These are phyloP conservation scores for Dolomedes plantarius DNA, from an alignment of 2,888 invertebrate species.

Conservation along the genomic window DNA sequence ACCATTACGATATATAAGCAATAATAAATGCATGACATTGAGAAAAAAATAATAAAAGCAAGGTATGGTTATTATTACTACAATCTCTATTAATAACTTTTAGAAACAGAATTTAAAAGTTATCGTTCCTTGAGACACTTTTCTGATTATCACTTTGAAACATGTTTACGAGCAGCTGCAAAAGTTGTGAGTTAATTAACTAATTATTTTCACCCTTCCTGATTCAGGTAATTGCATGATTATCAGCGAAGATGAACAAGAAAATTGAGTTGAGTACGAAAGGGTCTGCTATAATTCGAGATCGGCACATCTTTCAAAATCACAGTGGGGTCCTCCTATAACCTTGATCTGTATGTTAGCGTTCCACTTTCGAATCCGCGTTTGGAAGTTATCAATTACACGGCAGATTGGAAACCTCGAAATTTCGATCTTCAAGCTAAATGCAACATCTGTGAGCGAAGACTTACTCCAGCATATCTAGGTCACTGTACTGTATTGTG, in stretches of 20 bases:
- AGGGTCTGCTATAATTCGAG: not conserved
- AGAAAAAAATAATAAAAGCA: too few relatives aligned
- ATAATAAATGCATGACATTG: too few relatives aligned
- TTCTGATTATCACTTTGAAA: too few relatives aligned
- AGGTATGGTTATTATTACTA: too few relatives aligned
- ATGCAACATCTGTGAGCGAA: not conserved
- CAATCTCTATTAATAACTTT: too few relatives aligned
- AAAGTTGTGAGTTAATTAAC: not conserved
- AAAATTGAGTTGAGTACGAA: not conserved
- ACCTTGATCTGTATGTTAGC: constrained; percentile 12
- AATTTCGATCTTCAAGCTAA: not conserved
- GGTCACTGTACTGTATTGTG: not conserved
- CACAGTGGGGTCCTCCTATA: constrained; percentile 11
- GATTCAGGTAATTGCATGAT: not conserved
- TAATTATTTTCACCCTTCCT: not conserved
- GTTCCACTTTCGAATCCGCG: constrained; percentile 19
- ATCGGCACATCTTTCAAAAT: not conserved
- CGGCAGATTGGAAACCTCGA: not conserved
- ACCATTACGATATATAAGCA: too few relatives aligned
- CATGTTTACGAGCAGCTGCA: too few relatives aligned
- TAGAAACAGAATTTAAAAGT: too few relatives aligned
- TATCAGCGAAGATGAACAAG: not conserved
- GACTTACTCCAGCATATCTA: not conserved
- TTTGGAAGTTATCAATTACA: not conserved
- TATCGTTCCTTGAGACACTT: too few relatives aligned